phyloP scores from a whole-genome alignment of 2,113 vertebrate genomes.

The Onychostoma macrolepis region DNA sequence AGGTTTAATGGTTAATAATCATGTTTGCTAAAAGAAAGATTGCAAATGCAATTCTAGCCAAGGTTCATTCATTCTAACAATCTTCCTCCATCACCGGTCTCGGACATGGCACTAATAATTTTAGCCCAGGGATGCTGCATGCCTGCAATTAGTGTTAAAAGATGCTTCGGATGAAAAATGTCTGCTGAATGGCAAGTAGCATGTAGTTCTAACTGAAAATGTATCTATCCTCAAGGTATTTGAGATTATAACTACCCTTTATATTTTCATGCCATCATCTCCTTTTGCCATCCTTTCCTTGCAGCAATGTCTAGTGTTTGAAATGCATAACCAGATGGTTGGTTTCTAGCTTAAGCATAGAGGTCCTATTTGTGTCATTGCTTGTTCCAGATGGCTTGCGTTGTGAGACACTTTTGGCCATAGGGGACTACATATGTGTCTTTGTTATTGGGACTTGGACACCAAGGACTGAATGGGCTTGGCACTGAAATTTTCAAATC shows the following conservation, averaged over 20 bases:
- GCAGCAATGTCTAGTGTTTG: constrained; percentile 68
- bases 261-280: constrained; percentile 46
- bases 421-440: constrained; percentile 47
- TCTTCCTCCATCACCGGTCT: not conserved
- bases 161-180: not conserved
- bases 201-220: constrained; percentile 23
- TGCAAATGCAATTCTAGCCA: not conserved
- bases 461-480: constrained; percentile 40
- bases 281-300: constrained; percentile 34
- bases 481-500: not conserved
- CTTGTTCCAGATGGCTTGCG: constrained; percentile 57
- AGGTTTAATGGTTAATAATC: not conserved
- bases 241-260: not conserved
- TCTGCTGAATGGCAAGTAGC: not conserved
- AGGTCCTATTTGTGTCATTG: constrained; percentile 56
- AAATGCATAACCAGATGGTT: constrained; percentile 76
- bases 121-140: not conserved
- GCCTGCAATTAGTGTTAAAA: not conserved
- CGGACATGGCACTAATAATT: not conserved
- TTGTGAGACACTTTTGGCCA: constrained; percentile 55
- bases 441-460: constrained; percentile 48
- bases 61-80: not conserved
- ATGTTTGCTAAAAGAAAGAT: not conserved
- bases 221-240: not conserved
- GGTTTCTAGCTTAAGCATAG: constrained; percentile 70